These are phyloP conservation scores for Prunella himalayana DNA, from an alignment of 2,113 vertebrate genomes.

Conservation along the genomic window DNA sequence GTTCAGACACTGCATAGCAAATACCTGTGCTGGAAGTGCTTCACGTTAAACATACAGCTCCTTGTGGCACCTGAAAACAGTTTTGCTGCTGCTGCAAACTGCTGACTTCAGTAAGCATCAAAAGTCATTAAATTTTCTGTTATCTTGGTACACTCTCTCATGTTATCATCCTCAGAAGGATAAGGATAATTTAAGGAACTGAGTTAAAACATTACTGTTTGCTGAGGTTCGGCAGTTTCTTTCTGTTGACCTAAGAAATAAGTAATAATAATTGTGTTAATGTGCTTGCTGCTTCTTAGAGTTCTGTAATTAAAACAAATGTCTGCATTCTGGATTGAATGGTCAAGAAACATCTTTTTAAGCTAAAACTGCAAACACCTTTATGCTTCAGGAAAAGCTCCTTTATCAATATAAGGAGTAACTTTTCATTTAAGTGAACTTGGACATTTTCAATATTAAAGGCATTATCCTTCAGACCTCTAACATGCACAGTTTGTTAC, in stretches of 20 bases:
- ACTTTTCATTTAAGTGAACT: neutral
- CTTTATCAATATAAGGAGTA: neutral
- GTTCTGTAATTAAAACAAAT: neutral
- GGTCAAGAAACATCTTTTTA: neutral
- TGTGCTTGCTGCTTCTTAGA: neutral
- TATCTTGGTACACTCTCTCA: neutral
- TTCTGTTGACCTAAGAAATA: neutral
- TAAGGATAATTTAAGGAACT: neutral
- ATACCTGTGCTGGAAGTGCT: neutral
- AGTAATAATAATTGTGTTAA: neutral
- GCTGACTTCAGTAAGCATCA: neutral
- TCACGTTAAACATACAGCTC: neutral
- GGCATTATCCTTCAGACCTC: neutral
- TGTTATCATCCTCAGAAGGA: neutral
- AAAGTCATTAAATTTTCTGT: neutral
- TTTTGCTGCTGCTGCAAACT: neutral
- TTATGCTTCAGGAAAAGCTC: neutral
- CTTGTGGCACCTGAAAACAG: neutral
- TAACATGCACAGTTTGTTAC: accelerated
- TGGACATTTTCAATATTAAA: neutral
- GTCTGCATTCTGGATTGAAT: neutral
- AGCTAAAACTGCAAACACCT: neutral
- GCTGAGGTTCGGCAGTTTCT: neutral
- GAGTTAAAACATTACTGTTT: neutral
- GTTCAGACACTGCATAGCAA: neutral